Conservation (phyloP, 2,888 invertebrate species). For the Rambutsinella grinnellia region DNA sequence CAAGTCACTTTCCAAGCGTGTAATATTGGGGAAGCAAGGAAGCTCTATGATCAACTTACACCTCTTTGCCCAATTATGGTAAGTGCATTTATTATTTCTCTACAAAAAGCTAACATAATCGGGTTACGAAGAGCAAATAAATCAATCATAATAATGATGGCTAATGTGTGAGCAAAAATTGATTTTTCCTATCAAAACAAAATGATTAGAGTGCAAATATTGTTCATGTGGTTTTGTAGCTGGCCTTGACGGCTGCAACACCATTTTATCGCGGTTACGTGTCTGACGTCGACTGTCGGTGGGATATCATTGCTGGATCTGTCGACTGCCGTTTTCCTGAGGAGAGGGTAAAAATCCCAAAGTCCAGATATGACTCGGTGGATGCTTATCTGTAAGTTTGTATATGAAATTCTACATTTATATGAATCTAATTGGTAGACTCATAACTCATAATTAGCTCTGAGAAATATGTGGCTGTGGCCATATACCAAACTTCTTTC, state of each 20-base stretch:
- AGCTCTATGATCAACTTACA: constrained; percentile 96
- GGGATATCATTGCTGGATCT: constrained; percentile 96
- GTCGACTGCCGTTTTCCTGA: constrained; percentile 96
- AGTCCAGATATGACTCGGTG: constrained; percentile 97
- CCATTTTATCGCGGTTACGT: constrained; percentile 94
- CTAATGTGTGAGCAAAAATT: too few species aligned
- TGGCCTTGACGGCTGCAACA: constrained; percentile 97
- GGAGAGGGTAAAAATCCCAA: constrained; percentile 82
- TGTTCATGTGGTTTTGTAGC: constrained; percentile 72
- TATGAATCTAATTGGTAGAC: too few species aligned
- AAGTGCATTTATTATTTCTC: too few species aligned
- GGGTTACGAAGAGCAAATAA: too few species aligned
- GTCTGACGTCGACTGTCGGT: constrained; percentile 96
- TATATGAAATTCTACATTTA: too few species aligned
- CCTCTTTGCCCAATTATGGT: constrained; percentile 98
- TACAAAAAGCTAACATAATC: too few species aligned
- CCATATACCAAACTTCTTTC: too few species aligned
- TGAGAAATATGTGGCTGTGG: too few species aligned
- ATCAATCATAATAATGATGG: not conserved
- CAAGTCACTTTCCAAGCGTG: constrained; percentile 97
- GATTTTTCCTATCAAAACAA: too few species aligned
- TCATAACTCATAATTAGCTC: too few species aligned
- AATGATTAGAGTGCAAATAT: too few species aligned
- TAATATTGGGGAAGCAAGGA: constrained; percentile 94
- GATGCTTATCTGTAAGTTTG: constrained; percentile 91